Percentiles rank a stretch among this genome's conserved stretches.
phyloP scores from a whole-genome alignment of 2,797 vertebrate species.

The Lepidocolaptes lacrymiger region DNA sequence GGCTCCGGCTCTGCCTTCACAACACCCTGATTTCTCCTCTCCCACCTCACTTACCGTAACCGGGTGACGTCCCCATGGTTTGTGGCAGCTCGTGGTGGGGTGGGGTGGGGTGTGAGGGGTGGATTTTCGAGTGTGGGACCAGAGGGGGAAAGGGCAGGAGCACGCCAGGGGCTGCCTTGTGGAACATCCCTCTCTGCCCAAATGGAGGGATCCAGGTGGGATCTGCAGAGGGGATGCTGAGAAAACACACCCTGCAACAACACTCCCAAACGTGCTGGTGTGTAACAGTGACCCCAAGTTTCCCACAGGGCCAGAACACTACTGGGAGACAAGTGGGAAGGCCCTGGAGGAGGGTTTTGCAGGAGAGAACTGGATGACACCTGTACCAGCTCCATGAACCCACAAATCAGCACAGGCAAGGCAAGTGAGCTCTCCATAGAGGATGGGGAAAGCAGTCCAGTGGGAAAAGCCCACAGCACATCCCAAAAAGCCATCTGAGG shows the following conservation, averaged over 20 bases:
- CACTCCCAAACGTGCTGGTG: fast-evolving
- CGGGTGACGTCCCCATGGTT: background rate
- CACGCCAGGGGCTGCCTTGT: fast-evolving
- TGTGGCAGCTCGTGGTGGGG: background rate
- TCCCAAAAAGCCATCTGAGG: background rate
- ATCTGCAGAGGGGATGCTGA: background rate
- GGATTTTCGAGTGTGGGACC: fast-evolving
- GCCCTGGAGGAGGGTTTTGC: background rate
- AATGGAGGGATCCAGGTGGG: fast-evolving
- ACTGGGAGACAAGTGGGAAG: background rate
- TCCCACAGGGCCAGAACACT: fast-evolving
- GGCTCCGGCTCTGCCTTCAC: background rate
- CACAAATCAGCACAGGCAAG: fast-evolving
- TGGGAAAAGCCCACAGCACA: background rate
- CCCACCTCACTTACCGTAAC: background rate
- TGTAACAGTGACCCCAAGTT: fast-evolving
- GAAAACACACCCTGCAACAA: background rate
- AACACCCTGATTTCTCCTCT: background rate
- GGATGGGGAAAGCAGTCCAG: background rate
- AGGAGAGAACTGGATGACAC: background rate
- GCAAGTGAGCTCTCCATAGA: fast-evolving
- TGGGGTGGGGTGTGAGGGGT: background rate
- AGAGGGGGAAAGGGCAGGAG: background rate
- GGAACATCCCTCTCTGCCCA: background rate
- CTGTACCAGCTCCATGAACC: fast-evolving